These are phyloP conservation scores for Sciaenops ocellatus DNA, from an alignment of 2,797 vertebrate genomes.

Conservation along the genomic window DNA sequence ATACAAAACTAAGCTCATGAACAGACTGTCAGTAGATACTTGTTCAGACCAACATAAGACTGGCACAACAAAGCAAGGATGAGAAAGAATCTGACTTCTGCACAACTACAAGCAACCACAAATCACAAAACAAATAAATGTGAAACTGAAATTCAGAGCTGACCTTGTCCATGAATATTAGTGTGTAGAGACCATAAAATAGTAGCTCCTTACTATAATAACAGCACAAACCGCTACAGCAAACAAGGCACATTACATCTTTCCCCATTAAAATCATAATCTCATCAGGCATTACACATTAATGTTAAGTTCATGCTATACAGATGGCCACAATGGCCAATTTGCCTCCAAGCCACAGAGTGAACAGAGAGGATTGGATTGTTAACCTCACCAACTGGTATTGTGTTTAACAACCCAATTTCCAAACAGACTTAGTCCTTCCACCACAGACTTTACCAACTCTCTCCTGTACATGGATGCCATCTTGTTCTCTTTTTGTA, in stretches of 20 bases:
- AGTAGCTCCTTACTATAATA: background rate
- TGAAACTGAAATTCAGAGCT: constrained; percentile 11
- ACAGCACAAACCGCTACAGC: constrained; percentile 1
- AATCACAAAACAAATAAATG: constrained; percentile 10
- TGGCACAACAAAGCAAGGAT: background rate
- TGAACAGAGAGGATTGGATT: background rate
- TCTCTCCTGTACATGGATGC: background rate
- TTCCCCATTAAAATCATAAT: background rate
- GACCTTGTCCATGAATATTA: constrained; percentile 14
- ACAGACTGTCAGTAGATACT: background rate
- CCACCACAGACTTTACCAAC: background rate
- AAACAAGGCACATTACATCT: constrained; percentile 1
- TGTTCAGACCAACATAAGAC: constrained; percentile 6
- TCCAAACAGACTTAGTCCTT: background rate
- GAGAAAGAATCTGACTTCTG: background rate
- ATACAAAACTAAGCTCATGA: background rate
- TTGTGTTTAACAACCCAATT: background rate
- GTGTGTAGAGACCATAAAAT: background rate
- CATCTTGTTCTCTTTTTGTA: background rate
- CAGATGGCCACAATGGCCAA: background rate
- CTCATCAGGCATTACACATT: background rate
- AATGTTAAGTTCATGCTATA: background rate
- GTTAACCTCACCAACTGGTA: background rate
- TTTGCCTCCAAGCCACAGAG: background rate
- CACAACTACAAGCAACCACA: background rate